A percentile compares a stretch with the other conserved stretches of the same genome.
These are phyloP conservation scores for Colletes collaris DNA, from an alignment of 2,888 invertebrate species.

Conservation along the genomic window DNA sequence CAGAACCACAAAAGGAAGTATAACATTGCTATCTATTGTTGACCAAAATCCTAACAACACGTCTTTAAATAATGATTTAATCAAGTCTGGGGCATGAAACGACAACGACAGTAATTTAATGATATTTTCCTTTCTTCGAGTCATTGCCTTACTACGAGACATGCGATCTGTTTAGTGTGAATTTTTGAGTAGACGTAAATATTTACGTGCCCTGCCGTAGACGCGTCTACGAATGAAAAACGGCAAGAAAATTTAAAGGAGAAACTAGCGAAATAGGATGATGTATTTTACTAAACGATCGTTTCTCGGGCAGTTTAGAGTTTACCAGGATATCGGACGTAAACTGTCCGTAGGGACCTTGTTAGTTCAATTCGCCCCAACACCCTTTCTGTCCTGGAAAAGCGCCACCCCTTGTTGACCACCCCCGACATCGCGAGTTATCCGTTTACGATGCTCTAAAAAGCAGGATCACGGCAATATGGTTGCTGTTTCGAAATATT, in stretches of 20 bases:
- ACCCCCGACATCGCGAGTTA: constrained; percentile 38
- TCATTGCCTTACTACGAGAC: too few species aligned
- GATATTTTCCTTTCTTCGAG: too few species aligned
- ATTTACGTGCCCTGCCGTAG: too few species aligned
- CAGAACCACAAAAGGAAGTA: too few species aligned
- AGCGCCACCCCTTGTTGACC: constrained; percentile 53
- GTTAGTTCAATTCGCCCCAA: constrained; percentile 79
- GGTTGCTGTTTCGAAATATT: constrained; percentile 47
- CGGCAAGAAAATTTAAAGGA: not conserved
- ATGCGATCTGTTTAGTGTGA: too few species aligned
- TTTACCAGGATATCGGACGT: constrained; percentile 77
- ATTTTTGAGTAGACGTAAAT: too few species aligned
- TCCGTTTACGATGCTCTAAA: constrained; percentile 56
- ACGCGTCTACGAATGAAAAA: too few species aligned
- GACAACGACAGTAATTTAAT: too few species aligned
- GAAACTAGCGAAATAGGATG: not conserved
- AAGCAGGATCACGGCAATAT: constrained; percentile 60
- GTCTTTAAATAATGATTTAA: too few species aligned
- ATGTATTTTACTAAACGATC: constrained; percentile 65
- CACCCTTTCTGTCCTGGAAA: constrained; percentile 53
- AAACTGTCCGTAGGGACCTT: constrained; percentile 82
- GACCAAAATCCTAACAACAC: too few species aligned
- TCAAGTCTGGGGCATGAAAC: too few species aligned
- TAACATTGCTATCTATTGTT: too few species aligned
- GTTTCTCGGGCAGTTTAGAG: constrained; percentile 68